phyloP scores from a whole-genome alignment of 2,888 invertebrate genomes.

The Periphyllus acericola region DNA sequence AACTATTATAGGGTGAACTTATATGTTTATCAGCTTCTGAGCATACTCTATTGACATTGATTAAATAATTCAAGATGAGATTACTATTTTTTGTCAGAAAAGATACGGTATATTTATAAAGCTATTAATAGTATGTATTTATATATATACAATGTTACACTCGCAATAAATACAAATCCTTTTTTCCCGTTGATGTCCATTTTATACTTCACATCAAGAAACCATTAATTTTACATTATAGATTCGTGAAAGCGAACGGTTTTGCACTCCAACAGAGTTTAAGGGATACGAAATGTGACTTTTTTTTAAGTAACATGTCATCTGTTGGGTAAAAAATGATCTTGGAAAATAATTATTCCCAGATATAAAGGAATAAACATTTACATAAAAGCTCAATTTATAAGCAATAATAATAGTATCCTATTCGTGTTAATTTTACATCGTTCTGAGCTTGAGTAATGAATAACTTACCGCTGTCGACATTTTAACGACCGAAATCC shows the following conservation, averaged over 20 bases:
- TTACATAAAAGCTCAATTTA: conserved; percentile 6
- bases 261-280: neutral
- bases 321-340: neutral
- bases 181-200: neutral
- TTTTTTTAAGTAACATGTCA: neutral
- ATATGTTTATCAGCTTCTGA: too few relatives aligned
- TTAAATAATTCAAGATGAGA: too few relatives aligned
- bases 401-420: neutral
- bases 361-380: neutral
- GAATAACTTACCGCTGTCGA: neutral
- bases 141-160: neutral
- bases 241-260: neutral
- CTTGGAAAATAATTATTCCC: neutral
- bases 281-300: neutral
- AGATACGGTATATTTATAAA: too few relatives aligned
- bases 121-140: too few relatives aligned
- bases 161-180: neutral
- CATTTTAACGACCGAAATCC: neutral
- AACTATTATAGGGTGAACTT: too few relatives aligned
- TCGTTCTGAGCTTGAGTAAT: neutral
- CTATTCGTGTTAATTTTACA: neutral
- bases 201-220: conserved; percentile 19
- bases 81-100: too few relatives aligned
- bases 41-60: too few relatives aligned
- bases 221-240: conserved; percentile 39